phyloP scores from a whole-genome alignment of 2,888 invertebrate species.

The Leucozona laternaria region DNA sequence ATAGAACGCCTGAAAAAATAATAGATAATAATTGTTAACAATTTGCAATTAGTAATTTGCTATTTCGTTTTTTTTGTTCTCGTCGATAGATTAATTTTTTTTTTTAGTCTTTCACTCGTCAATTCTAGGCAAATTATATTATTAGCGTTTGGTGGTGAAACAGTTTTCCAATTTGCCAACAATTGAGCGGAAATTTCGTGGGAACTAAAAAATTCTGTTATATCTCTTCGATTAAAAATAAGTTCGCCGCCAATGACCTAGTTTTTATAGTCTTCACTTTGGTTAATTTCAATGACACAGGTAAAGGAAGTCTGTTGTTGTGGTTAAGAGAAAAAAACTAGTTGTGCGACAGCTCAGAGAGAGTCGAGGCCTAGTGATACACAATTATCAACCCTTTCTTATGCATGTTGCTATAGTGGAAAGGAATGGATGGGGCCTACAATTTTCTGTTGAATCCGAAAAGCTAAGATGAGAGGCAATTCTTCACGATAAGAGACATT shows the following conservation, averaged over 20 bases:
- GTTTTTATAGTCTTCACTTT: neutral
- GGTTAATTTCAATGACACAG: neutral
- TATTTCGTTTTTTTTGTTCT: slow-evolving; percentile 23
- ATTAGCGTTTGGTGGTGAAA: slow-evolving; percentile 43
- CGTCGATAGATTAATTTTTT: slow-evolving; percentile 35
- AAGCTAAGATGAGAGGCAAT: no score
- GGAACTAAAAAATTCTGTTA: slow-evolving; percentile 44
- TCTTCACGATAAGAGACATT: no score
- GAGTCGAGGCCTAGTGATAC: no score
- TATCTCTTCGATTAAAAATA: slow-evolving; percentile 18
- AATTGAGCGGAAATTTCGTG: slow-evolving; percentile 66
- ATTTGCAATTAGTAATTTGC: slow-evolving; percentile 74
- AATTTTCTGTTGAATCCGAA: no score
- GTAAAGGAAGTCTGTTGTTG: neutral
- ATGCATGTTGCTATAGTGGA: no score
- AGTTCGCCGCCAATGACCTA: slow-evolving; percentile 40
- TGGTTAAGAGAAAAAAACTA: no score
- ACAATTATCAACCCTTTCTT: no score
- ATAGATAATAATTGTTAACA: slow-evolving; percentile 75
- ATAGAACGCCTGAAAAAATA: slow-evolving; percentile 73
- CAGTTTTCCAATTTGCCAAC: slow-evolving; percentile 64
- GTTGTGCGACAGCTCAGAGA: no score
- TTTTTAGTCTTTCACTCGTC: slow-evolving; percentile 5
- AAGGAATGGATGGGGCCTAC: no score
- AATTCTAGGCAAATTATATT: slow-evolving; percentile 25